These are phyloP conservation scores for Melopsittacus undulatus DNA, from an alignment of 2,797 vertebrate genomes.

Conservation along the genomic window DNA sequence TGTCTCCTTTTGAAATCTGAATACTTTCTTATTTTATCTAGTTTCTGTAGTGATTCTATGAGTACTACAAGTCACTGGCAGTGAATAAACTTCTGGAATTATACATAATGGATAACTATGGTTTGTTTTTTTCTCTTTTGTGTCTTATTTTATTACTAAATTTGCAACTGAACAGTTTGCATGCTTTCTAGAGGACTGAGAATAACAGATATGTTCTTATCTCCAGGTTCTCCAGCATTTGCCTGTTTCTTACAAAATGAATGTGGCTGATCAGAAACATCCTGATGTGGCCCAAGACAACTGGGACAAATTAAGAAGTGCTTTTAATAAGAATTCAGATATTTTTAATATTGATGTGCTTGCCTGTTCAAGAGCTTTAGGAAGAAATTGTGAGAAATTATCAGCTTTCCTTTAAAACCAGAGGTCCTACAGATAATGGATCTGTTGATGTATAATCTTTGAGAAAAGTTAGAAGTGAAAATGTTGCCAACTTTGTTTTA, in stretches of 20 bases:
- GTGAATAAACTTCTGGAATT: not conserved
- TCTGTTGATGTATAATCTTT: not conserved
- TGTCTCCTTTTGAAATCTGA: not conserved
- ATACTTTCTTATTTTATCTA: not conserved
- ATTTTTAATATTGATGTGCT: not conserved
- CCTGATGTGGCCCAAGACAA: not conserved
- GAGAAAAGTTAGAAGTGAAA: not conserved
- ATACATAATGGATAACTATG: not conserved
- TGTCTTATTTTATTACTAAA: not conserved
- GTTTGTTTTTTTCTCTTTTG: not conserved
- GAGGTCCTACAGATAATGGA: not conserved
- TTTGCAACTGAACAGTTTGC: not conserved
- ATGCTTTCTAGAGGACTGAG: not conserved
- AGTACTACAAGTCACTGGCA: not conserved
- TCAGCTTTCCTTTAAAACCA: not conserved
- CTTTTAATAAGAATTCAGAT: not conserved
- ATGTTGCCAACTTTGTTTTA: not conserved
- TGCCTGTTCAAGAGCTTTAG: not conserved
- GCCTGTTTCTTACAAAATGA: constrained; percentile 70
- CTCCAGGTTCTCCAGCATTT: constrained; percentile 78
- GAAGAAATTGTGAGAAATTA: constrained; percentile 22
- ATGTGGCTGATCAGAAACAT: not conserved
- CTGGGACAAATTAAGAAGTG: not conserved
- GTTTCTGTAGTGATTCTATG: not conserved
- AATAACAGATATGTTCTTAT: not conserved